A percentile compares a stretch with the other conserved stretches of the same genome.
These are phyloP conservation scores for Leptinotarsa haldemani DNA, from an alignment of 2,888 invertebrate species.

Conservation along the genomic window DNA sequence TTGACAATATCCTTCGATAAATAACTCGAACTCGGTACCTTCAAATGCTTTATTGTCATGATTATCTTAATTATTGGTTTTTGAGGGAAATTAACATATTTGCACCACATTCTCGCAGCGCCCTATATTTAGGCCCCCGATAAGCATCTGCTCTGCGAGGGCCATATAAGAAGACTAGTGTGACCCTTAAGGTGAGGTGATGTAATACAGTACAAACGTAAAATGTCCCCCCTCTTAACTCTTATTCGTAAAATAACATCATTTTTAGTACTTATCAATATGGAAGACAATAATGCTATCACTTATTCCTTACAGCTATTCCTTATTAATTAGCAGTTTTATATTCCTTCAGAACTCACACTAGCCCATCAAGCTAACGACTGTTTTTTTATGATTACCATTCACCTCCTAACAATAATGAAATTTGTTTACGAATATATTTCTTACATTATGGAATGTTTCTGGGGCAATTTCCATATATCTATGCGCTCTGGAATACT, in stretches of 20 bases:
- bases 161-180: background rate
- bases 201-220: background rate
- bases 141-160: conserved; percentile 41
- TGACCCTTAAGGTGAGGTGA: background rate
- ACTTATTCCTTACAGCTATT: too few species aligned
- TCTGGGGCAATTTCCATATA: too few species aligned
- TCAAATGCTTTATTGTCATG: conserved; percentile 61
- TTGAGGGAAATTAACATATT: conserved; percentile 61
- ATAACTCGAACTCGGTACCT: conserved; percentile 56
- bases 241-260: background rate
- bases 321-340: too few species aligned
- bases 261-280: too few species aligned
- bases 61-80: conserved; percentile 65
- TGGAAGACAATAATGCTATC: too few species aligned
- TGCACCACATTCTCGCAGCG: conserved; percentile 44
- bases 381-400: too few species aligned
- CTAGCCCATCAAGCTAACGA: too few species aligned
- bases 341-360: too few species aligned
- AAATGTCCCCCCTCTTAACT: background rate
- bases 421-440: too few species aligned
- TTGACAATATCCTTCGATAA: conserved; percentile 64
- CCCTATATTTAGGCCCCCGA: conserved; percentile 48
- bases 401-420: too few species aligned
- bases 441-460: too few species aligned
- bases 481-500: too few species aligned